Evolutionary conservation across 2,113 vertebrate species (phyloP).

Genomic region (Menidia beryllina): DNA sequence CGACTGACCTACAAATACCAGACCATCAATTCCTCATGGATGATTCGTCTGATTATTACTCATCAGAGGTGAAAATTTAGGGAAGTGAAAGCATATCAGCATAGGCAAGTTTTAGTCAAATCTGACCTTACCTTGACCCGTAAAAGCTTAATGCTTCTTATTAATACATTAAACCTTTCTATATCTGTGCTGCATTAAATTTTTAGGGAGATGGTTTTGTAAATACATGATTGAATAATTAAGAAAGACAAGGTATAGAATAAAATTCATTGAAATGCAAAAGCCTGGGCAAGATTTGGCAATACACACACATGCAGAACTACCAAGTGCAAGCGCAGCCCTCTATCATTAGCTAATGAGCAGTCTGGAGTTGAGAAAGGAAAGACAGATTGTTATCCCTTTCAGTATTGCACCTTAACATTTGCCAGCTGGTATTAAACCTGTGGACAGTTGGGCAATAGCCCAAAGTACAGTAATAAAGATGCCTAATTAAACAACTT

Average conservation of each 20-base stretch:
- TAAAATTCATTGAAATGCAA: background rate
- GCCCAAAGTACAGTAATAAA: constrained; percentile 47
- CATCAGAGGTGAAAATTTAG: too few species aligned
- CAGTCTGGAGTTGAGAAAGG: constrained; percentile 1
- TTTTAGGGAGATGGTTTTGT: background rate
- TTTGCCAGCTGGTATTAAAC: constrained; percentile 41
- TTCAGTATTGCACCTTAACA: constrained; percentile 1
- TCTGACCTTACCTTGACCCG: too few species aligned
- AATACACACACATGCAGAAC: background rate
- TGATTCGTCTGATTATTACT: too few species aligned
- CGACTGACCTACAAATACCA: too few species aligned
- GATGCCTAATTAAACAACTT: constrained; percentile 26
- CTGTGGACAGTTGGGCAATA: constrained; percentile 22
- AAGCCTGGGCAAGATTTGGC: background rate
- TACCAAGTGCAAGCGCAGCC: background rate
- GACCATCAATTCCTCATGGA: too few species aligned
- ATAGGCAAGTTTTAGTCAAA: too few species aligned
- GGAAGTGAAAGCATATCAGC: too few species aligned
- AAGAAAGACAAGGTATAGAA: background rate
- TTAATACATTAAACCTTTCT: too few species aligned
- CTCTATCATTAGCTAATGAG: constrained; percentile 32
- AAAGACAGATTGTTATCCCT: constrained; percentile 17
- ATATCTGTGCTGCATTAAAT: too few species aligned
- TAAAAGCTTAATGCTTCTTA: too few species aligned
- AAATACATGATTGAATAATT: background rate